Base-by-base conservation (phyloP, 2,888 invertebrate species). In the Catocala nupta region DNA sequence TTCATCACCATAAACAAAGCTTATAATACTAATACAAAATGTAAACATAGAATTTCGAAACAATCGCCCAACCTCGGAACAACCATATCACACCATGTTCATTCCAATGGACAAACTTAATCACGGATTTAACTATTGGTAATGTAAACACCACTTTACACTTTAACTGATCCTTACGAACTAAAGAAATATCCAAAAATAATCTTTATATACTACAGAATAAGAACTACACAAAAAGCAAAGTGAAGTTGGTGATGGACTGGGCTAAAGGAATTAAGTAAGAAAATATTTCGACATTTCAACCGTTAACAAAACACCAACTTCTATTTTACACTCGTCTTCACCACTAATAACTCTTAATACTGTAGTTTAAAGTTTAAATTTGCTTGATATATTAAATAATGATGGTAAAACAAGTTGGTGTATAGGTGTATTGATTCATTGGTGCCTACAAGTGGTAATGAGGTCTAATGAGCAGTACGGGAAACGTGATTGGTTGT, bases 401-500 rank as follows among this genome's bases (percentile, higher is more conserved):
- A 45, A 11, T 56, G n/a, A 34, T 57, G 45, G 58, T 50, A 50
- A 44, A 34, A 43, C 68, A 65, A 67, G 52, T 62, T 68, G 9
- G 72, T 77, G 62, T 71, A 75, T 57, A 64, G 55, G 59, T 63
- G 73, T 82, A 82, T 84, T 84, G 84, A 82, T 81, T 82, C 80
- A 77, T 82, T 76, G 78, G 74, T 76, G 77, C 73, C 75, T 78
- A 75, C 72, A 69, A 71, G 80, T 77, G 75, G 78, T 82, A 85
- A 85, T 85, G 77, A 81, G 78, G 55, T 80, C 81, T 86, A 86
- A 86, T 83, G 80, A 83, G 75, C 53, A 65, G 75, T 69, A 70
- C 85, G 85, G 70, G 80, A 65, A 71, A 62, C 71, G 71, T 83
- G 84, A 86, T 86, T 84, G 84, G 85, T 81, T 67, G 82, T 77